phyloP scores from a whole-genome alignment of 2,113 vertebrate species.

The Ondatra zibethicus region DNA sequence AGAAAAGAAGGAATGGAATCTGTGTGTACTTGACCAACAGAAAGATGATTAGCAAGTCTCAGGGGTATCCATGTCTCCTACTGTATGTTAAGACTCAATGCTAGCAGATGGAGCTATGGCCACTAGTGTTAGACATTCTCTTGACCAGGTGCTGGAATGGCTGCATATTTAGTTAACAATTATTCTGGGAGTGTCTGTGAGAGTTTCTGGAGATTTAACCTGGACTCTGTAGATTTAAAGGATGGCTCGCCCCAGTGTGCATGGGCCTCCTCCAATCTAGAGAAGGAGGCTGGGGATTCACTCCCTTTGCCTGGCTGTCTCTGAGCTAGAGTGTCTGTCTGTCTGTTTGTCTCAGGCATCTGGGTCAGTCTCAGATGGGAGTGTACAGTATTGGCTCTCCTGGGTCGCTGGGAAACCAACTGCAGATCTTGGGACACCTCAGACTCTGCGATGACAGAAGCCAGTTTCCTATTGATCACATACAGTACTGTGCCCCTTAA shows the following conservation, averaged over 20 bases:
- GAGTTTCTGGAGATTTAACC: background rate
- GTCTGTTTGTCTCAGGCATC: background rate
- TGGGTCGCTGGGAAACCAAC: background rate
- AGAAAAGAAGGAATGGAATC: background rate
- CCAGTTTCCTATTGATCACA: background rate
- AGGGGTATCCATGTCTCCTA: background rate
- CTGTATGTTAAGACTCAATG: too few species aligned
- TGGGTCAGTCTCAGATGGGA: background rate
- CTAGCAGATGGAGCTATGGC: background rate
- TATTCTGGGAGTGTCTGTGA: background rate
- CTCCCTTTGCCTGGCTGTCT: background rate
- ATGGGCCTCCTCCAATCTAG: background rate
- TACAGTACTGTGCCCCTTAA: background rate
- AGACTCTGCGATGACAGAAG: background rate
- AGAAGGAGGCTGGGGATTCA: background rate
- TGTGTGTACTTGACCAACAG: too few species aligned
- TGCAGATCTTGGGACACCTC: background rate
- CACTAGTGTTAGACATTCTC: background rate
- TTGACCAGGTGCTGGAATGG: too few species aligned
- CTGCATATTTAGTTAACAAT: background rate
- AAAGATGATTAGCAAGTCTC: background rate
- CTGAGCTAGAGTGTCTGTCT: background rate
- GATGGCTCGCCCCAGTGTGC: accelerated
- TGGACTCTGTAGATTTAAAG: background rate
- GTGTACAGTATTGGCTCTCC: background rate